phyloP scores from a whole-genome alignment of 2,888 invertebrate genomes.

The Rapana venosa region DNA sequence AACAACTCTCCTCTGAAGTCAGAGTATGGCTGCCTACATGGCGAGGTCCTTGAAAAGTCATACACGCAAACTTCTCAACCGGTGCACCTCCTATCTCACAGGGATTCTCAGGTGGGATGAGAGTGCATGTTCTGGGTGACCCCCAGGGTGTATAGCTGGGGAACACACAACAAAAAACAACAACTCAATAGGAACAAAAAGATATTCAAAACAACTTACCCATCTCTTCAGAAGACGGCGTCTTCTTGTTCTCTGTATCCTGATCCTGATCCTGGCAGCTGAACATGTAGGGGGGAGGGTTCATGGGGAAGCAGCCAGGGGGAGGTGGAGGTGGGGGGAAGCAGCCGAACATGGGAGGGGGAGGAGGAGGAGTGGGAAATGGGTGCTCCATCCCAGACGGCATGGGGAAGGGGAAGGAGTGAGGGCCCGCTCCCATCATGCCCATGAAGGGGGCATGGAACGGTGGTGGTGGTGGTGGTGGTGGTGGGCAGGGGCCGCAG shows the following conservation, averaged over 20 bases:
- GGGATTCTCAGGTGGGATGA: no score
- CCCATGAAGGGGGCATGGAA: neutral
- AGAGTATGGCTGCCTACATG: no score
- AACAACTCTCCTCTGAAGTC: no score
- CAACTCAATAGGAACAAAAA: neutral
- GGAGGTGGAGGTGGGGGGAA: neutral
- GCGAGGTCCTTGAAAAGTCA: no score
- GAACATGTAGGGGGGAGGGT: neutral
- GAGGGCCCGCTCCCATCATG: neutral
- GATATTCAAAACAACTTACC: neutral
- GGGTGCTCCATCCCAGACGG: neutral
- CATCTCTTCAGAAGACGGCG: conserved; percentile 7
- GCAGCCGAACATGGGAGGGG: neutral
- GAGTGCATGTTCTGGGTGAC: no score
- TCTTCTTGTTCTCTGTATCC: neutral
- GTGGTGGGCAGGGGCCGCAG: neutral
- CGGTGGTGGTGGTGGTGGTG: no score
- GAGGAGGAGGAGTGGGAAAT: neutral
- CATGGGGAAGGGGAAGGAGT: neutral
- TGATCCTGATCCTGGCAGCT: neutral
- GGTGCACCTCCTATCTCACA: no score
- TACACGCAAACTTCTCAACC: no score
- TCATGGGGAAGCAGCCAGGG: neutral
- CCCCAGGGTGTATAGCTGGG: no score
- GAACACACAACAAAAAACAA: no score